These are phyloP conservation scores for Druon quercuslanigerum DNA, from an alignment of 1,140 invertebrate species.

Conservation along the genomic window DNA sequence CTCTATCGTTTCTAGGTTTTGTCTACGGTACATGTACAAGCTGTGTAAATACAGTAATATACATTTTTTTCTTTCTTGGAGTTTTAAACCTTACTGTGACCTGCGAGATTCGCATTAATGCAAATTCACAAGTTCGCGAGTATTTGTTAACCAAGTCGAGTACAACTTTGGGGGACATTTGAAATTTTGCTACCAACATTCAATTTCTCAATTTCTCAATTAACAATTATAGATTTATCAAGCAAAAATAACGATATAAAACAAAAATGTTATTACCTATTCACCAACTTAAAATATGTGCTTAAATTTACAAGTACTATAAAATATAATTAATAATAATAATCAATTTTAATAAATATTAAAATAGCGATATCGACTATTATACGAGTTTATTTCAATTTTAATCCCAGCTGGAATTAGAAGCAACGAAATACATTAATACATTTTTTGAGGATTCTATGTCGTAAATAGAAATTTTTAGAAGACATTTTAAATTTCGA, in stretches of 20 bases:
- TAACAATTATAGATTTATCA: constrained; percentile 33
- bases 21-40: constrained; percentile 66
- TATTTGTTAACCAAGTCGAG: constrained; percentile 50
- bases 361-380: too few species aligned
- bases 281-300: too few species aligned
- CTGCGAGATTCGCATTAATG: constrained; percentile 51
- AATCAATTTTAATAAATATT: too few species aligned
- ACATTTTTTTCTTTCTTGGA: constrained; percentile 65
- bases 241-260: too few species aligned
- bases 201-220: constrained; percentile 1
- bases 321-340: too few species aligned
- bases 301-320: too few species aligned
- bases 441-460: too few species aligned
- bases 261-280: too few species aligned
- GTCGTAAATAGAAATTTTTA: too few species aligned
- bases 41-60: constrained; percentile 73
- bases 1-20: constrained; percentile 42
- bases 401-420: background rate
- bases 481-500: too few species aligned
- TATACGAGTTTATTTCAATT: constrained; percentile 2
- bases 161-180: constrained; percentile 52
- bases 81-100: constrained; percentile 71
- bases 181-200: constrained; percentile 15
- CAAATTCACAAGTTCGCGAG: constrained; percentile 46
- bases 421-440: too few species aligned